Conservation (phyloP, 2,113 vertebrate species). For the Mobula hypostoma region DNA sequence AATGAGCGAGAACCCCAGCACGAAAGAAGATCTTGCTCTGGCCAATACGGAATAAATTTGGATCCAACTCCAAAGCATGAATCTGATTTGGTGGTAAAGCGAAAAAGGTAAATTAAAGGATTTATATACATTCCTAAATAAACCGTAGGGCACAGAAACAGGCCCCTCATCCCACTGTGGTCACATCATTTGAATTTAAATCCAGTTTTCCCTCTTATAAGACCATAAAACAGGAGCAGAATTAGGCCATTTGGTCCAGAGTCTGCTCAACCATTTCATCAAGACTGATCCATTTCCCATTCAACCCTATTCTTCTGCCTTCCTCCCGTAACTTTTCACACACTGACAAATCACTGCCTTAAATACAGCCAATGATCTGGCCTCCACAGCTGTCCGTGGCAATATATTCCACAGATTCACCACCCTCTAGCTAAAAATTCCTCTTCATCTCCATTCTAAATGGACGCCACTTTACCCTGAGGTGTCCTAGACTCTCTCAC, state of each 20-base stretch:
- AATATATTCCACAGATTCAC: no score
- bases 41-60: constrained; percentile 92
- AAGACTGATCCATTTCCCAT: neutral
- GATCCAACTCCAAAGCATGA: constrained; percentile 83
- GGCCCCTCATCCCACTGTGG: neutral
- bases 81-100: constrained; percentile 58
- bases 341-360: no score
- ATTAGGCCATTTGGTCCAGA: no score
- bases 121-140: neutral
- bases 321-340: no score
- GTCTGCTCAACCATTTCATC: no score
- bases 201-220: neutral
- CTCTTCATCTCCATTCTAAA: no score
- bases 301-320: neutral
- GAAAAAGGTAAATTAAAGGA: neutral
- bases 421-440: no score
- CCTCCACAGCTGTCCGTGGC: no score
- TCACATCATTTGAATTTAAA: neutral
- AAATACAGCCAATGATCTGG: no score
- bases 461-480: no score
- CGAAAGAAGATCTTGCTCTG: constrained; percentile 99
- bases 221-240: neutral
- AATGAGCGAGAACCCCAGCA: constrained; percentile 88
- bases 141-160: neutral
- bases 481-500: no score